phyloP scores from a whole-genome alignment of 2,113 vertebrate species.

The Uropsilus gracilis region DNA sequence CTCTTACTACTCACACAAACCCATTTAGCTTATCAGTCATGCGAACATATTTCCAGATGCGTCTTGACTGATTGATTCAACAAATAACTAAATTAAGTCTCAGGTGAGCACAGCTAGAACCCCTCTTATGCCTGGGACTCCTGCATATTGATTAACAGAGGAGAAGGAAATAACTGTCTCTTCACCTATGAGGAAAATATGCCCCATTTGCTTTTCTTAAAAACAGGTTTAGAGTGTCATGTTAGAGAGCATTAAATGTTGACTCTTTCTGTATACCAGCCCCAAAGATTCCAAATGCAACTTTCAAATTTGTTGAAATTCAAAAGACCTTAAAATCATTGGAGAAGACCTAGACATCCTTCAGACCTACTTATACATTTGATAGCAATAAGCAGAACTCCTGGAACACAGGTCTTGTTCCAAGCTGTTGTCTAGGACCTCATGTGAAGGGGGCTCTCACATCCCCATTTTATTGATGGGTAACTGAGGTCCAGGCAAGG shows the following conservation, averaged over 20 bases:
- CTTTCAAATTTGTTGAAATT: not conserved
- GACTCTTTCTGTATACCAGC: not conserved
- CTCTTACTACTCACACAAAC: not conserved
- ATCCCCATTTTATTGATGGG: not conserved
- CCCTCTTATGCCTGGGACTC: too few relatives aligned
- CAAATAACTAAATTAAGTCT: not conserved
- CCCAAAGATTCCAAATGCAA: not conserved
- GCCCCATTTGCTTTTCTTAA: not conserved
- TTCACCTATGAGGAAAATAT: not conserved
- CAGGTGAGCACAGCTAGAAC: not conserved
- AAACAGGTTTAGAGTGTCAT: not conserved
- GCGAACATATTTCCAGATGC: not conserved
- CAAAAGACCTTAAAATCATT: not conserved
- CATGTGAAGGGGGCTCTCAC: not conserved
- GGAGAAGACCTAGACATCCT: not conserved
- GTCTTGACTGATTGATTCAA: not conserved
- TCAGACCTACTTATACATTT: not conserved
- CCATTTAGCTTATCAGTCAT: not conserved
- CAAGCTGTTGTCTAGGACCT: not conserved
- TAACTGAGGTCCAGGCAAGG: not conserved
- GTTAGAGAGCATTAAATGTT: too few relatives aligned
- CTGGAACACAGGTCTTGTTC: rapidly evolving
- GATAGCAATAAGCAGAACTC: not conserved
- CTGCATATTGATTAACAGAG: not conserved
- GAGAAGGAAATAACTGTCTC: too few relatives aligned